A percentile compares a stretch with the other conserved stretches of the same genome.
These are phyloP conservation scores for Meandrusa payeni DNA, from an alignment of 2,888 invertebrate species.

Conservation along the genomic window DNA sequence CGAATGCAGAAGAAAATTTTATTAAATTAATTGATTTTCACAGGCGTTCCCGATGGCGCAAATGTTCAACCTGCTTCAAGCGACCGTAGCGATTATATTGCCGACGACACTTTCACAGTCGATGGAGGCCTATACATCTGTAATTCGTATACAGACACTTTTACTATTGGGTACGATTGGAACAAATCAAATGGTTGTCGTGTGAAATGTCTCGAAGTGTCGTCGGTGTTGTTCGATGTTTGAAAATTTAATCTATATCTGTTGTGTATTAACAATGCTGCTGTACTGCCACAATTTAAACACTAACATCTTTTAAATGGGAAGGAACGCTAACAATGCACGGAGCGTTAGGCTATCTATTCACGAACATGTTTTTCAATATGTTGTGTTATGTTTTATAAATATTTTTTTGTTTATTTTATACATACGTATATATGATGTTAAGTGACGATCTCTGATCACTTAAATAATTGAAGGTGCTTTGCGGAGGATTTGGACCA, in stretches of 20 bases:
- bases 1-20: background rate
- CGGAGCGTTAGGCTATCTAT: background rate
- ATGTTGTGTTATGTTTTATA: no score
- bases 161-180: conserved; percentile 78
- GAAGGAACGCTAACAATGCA: conserved; percentile 22
- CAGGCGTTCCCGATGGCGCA: conserved; percentile 88
- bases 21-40: conserved; percentile 40
- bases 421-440: no score
- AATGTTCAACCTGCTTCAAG: conserved; percentile 87
- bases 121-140: conserved; percentile 81
- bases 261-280: conserved; percentile 23
- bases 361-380: no score
- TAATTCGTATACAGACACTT: conserved; percentile 79
- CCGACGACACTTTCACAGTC: conserved; percentile 74
- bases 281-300: conserved; percentile 14
- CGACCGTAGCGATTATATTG: conserved; percentile 77
- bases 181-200: conserved; percentile 36
- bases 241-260: conserved; percentile 16
- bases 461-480: no score
- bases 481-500: no score
- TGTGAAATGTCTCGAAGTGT: conserved; percentile 31
- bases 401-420: no score
- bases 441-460: no score
- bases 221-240: conserved; percentile 19
- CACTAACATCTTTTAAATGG: conserved; percentile 21